phyloP scores from a whole-genome alignment of 2,113 vertebrate species.

The Sander lucioperca region DNA sequence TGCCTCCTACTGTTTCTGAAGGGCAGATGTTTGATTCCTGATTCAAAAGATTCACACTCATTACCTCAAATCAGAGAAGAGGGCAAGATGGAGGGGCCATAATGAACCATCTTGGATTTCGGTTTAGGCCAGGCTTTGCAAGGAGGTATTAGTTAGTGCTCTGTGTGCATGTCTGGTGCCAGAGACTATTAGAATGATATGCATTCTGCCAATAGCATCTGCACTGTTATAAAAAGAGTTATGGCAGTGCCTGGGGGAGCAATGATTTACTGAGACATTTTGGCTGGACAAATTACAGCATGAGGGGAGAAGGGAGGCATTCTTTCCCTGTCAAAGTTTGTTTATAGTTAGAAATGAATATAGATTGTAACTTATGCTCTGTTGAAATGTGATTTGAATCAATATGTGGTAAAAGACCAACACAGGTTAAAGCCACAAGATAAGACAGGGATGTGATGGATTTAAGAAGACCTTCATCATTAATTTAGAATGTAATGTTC shows the following conservation, averaged over 20 bases:
- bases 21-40: conserved; percentile 30
- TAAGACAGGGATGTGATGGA: not conserved
- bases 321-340: not conserved
- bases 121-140: conserved; percentile 11
- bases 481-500: conserved; percentile 12
- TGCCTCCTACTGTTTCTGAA: conserved; percentile 26
- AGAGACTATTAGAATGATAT: conserved; percentile 38
- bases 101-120: conserved; percentile 10
- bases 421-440: not conserved
- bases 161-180: conserved; percentile 29
- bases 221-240: conserved; percentile 25
- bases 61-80: conserved; percentile 42
- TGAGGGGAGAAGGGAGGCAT: conserved; percentile 11
- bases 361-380: not conserved
- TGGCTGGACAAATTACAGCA: conserved; percentile 49
- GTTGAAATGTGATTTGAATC: conserved; percentile 23
- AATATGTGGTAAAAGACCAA: not conserved
- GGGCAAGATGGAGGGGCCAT: not conserved
- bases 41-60: conserved; percentile 39
- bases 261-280: conserved; percentile 48
- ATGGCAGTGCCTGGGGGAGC: conserved; percentile 6
- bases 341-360: conserved; percentile 26
- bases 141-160: conserved; percentile 17
- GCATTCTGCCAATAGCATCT: conserved; percentile 38
- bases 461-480: not conserved